These are phyloP conservation scores for Drosophila buzzatii DNA, from an alignment of 2,888 invertebrate species.

Conservation along the genomic window DNA sequence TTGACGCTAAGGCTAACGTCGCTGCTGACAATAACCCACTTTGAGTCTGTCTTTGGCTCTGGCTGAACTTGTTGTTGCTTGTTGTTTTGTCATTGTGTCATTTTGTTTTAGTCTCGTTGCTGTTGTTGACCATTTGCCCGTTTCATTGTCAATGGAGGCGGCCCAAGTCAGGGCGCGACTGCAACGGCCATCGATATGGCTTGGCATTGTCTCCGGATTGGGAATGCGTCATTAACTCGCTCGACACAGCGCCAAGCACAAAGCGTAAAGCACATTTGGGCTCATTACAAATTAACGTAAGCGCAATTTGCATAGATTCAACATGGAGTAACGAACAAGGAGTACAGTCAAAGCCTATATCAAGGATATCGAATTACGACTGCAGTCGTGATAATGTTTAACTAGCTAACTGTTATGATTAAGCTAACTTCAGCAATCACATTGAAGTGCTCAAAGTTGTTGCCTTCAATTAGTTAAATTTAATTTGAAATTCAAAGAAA, in stretches of 20 bases:
- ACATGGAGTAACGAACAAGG: background rate
- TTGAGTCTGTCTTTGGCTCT: constrained; percentile 19
- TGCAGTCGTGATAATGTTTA: background rate
- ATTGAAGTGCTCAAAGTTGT: background rate
- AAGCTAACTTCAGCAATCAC: background rate
- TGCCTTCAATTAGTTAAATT: background rate
- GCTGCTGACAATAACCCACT: constrained; percentile 67
- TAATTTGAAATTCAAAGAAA: background rate
- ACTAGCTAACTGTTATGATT: background rate
- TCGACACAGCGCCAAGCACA: background rate
- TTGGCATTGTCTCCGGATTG: constrained; percentile 56
- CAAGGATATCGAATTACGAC: background rate
- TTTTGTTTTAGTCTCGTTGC: background rate
- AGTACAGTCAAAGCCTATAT: no score
- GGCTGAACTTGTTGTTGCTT: constrained; percentile 9
- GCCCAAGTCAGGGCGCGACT: constrained; percentile 26
- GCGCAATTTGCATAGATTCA: background rate
- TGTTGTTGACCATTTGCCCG: constrained; percentile 39
- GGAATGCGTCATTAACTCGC: constrained; percentile 21
- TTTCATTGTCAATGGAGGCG: constrained; percentile 57
- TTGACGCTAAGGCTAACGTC: constrained; percentile 18
- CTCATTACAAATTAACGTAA: constrained; percentile 2
- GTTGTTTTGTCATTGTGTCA: background rate
- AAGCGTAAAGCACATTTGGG: background rate
- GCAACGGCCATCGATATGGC: constrained; percentile 51